Percentiles rank a stretch among this genome's conserved stretches.
Evolutionary conservation across 2,113 vertebrate genomes (phyloP).

Genomic region (Smithornis capensis): DNA sequence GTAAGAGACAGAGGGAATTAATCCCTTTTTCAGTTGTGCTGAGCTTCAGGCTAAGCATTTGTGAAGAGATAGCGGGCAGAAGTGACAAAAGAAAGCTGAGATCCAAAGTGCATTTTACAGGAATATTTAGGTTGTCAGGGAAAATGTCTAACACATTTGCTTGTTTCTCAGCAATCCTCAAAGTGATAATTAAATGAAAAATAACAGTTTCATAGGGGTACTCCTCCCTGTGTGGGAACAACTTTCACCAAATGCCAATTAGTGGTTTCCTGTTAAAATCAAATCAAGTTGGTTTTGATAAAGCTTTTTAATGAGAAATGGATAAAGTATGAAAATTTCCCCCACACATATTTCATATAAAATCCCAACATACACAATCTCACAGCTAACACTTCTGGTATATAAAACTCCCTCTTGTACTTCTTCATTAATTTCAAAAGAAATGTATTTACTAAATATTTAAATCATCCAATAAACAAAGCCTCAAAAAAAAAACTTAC

Average conservation of each 20-base stretch:
- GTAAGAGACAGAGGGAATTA: background rate
- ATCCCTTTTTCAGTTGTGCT: background rate
- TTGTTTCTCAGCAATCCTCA: conserved; percentile 63
- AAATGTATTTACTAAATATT: conserved; percentile 58
- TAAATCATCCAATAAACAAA: conserved; percentile 38
- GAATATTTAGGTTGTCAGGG: conserved; percentile 49
- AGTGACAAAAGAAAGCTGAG: conserved; percentile 31
- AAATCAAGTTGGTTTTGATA: conserved; percentile 58
- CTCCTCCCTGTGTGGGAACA: conserved; percentile 55
- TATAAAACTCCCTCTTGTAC: background rate
- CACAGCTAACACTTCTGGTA: background rate
- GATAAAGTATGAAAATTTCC: conserved; percentile 18
- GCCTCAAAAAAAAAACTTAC: conserved; percentile 33
- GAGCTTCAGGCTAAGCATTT: background rate
- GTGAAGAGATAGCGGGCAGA: background rate
- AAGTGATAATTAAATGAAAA: conserved; percentile 71
- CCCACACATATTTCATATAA: background rate
- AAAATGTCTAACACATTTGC: conserved; percentile 66
- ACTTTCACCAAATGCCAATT: conserved; percentile 64
- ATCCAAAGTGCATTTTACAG: conserved; percentile 43
- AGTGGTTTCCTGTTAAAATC: conserved; percentile 57
- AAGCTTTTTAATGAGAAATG: conserved; percentile 66
- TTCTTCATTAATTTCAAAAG: conserved; percentile 55
- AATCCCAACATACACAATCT: conserved; percentile 9
- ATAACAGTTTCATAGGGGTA: conserved; percentile 66